Percentiles rank a stretch among this genome's conserved stretches.
Evolutionary conservation across 2,113 vertebrate species (phyloP).

Genomic region (Hydrochoerus hydrochaeris): DNA sequence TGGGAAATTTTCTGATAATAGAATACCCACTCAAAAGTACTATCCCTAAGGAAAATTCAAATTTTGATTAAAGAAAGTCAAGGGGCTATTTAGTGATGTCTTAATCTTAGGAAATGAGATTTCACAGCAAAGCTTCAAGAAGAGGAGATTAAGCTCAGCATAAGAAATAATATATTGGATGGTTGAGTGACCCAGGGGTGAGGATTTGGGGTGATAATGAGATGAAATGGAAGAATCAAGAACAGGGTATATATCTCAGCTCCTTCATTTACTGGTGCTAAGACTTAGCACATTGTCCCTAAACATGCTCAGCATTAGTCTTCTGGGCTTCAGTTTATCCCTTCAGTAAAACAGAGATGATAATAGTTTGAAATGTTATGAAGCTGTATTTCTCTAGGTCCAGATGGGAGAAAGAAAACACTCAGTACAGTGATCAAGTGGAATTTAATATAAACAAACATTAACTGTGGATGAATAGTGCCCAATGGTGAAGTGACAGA

Average conservation of each 20-base stretch:
- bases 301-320: background rate
- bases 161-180: background rate
- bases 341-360: slow-evolving; percentile 6
- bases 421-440: background rate
- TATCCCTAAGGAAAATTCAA: background rate
- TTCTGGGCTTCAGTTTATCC: background rate
- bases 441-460: background rate
- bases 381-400: background rate
- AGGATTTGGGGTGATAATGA: background rate
- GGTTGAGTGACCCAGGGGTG: background rate
- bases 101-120: background rate
- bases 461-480: background rate
- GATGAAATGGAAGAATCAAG: background rate
- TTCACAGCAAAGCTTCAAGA: background rate
- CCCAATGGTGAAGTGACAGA: background rate
- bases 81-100: background rate
- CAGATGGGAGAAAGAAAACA: background rate
- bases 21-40: background rate
- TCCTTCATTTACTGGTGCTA: background rate
- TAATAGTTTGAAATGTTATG: background rate
- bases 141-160: background rate
- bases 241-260: background rate
- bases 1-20: background rate
- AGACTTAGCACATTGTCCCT: background rate
- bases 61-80: background rate